These are phyloP conservation scores for Xanthia icteritia DNA, from an alignment of 2,888 invertebrate species.

Conservation along the genomic window DNA sequence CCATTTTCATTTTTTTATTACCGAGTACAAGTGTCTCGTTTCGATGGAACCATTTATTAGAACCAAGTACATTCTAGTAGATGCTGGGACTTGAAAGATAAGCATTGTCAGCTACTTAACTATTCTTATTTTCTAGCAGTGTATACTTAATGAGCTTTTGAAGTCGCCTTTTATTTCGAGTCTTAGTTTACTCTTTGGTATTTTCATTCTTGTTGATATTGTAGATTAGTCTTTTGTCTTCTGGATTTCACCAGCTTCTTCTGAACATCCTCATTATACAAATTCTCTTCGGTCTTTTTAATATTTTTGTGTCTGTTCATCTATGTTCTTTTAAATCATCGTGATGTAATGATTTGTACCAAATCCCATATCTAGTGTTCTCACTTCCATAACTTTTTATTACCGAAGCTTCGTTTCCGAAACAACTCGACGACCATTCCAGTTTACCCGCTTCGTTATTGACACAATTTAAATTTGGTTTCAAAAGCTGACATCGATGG, in stretches of 20 bases:
- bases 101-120: conserved; percentile 16
- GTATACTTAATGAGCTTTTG: conserved; percentile 4
- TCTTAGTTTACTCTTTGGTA: neutral
- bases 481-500: neutral
- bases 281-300: too few relatives aligned
- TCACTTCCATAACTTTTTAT: neutral
- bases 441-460: neutral
- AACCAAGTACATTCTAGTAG: neutral
- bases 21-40: conserved; percentile 1
- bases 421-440: neutral
- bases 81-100: conserved; percentile 6
- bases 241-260: neutral
- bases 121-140: conserved; percentile 29
- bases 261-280: neutral
- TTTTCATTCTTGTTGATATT: conserved; percentile 3
- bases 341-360: neutral
- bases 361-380: neutral
- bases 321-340: neutral
- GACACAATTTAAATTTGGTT: neutral
- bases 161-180: neutral
- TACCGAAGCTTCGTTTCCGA: neutral
- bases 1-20: conserved; percentile 15
- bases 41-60: conserved; percentile 20
- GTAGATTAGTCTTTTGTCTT: conserved; percentile 6
- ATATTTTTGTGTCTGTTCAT: neutral